Conservation (phyloP, 2,113 vertebrate species). For the Nesoenas mayeri region DNA sequence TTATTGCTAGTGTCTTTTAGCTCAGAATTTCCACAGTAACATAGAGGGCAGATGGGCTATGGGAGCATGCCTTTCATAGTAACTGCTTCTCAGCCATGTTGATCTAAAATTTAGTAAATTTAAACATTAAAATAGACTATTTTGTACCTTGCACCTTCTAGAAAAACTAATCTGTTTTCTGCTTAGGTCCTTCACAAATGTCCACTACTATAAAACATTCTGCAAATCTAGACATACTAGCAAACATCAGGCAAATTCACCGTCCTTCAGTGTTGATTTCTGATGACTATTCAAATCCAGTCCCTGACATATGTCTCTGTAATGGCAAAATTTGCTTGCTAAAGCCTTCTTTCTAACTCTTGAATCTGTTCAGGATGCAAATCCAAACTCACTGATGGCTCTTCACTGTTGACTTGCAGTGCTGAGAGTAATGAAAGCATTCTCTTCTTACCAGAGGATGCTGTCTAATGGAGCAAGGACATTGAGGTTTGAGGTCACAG, state of each 20-base stretch:
- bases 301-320: background rate
- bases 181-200: background rate
- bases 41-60: background rate
- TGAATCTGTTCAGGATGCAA: background rate
- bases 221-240: background rate
- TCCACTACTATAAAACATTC: background rate
- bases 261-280: background rate
- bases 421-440: background rate
- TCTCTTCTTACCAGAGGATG: background rate
- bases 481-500: background rate
- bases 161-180: background rate
- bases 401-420: background rate
- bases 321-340: background rate
- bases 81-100: background rate
- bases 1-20: background rate
- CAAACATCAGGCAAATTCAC: background rate
- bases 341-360: background rate
- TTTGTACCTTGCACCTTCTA: background rate
- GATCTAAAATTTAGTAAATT: background rate
- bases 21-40: background rate
- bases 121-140: background rate
- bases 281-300: background rate
- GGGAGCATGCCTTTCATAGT: background rate
- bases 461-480: background rate
- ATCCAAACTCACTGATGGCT: background rate